These are phyloP conservation scores for Planiliza haematocheilus DNA, from an alignment of 2,113 vertebrate species.

Conservation along the genomic window DNA sequence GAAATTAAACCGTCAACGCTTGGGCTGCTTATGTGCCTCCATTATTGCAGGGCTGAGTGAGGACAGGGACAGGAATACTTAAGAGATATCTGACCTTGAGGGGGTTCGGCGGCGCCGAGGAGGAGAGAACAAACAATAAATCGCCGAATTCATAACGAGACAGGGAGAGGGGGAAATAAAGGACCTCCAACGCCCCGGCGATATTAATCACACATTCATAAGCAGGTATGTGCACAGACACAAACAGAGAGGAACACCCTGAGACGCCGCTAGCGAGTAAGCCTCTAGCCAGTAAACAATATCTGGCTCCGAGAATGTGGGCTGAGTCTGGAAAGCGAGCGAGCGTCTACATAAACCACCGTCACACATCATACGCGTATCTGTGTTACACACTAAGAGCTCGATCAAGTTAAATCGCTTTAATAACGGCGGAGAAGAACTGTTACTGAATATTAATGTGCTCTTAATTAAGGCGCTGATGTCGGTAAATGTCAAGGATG, in stretches of 20 bases:
- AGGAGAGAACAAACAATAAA: slow-evolving; percentile 33
- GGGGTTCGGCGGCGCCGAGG: slow-evolving; percentile 14
- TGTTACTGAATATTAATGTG: slow-evolving; percentile 15
- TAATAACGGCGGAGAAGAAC: not conserved
- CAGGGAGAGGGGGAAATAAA: slow-evolving; percentile 22
- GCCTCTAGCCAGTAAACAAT: slow-evolving; percentile 56
- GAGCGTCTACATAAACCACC: slow-evolving; percentile 9
- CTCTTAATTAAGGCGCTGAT: slow-evolving; percentile 6
- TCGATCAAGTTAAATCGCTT: too few species aligned
- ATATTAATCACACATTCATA: slow-evolving; percentile 36
- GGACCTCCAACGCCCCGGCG: not conserved
- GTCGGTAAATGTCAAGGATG: slow-evolving; percentile 16
- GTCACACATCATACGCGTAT: not conserved
- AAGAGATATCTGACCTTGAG: slow-evolving; percentile 56
- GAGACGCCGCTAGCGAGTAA: slow-evolving; percentile 26
- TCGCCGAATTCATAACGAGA: slow-evolving; percentile 47
- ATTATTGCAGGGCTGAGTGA: slow-evolving; percentile 2
- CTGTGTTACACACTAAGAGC: too few species aligned
- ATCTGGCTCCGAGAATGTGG: slow-evolving; percentile 37
- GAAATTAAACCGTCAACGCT: not conserved
- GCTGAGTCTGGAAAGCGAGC: slow-evolving; percentile 11
- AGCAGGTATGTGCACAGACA: slow-evolving; percentile 9
- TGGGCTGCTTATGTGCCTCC: slow-evolving; percentile 1
- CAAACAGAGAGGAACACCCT: slow-evolving; percentile 4
- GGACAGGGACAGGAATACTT: slow-evolving; percentile 30